phyloP scores from a whole-genome alignment of 2,888 invertebrate genomes.

The Encarsia formosa region DNA sequence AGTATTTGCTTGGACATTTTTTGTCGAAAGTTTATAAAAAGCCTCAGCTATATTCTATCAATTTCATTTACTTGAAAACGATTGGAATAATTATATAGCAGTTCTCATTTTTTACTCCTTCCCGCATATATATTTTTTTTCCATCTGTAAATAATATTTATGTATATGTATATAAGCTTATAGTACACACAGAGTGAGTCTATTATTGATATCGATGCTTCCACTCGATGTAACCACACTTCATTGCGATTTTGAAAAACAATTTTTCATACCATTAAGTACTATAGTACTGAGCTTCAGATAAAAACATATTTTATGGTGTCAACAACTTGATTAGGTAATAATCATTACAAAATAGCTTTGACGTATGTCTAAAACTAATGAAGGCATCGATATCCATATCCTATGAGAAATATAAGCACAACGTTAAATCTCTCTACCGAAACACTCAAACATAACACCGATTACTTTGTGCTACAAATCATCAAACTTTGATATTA shows the following conservation, averaged over 20 bases:
- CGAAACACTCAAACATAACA: conserved; percentile 50
- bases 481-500: too few species aligned
- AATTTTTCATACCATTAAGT: too few species aligned
- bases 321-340: too few species aligned
- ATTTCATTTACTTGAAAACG: neutral
- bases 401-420: conserved; percentile 31
- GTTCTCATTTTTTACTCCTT: neutral
- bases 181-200: too few species aligned
- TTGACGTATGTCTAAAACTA: too few species aligned
- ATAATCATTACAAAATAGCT: too few species aligned
- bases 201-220: too few species aligned
- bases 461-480: conserved; percentile 43
- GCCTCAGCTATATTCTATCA: conserved; percentile 9
- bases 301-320: too few species aligned
- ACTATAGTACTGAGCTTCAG: too few species aligned
- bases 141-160: conserved; percentile 1
- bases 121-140: neutral
- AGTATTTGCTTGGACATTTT: conserved; percentile 15
- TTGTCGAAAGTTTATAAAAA: conserved; percentile 24
- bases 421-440: conserved; percentile 49
- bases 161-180: conserved; percentile 8
- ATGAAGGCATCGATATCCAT: conserved; percentile 5
- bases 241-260: neutral
- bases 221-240: too few species aligned
- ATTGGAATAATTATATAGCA: neutral